Base-by-base conservation (phyloP, 2,888 invertebrate species). In the Erebia ligea region DNA sequence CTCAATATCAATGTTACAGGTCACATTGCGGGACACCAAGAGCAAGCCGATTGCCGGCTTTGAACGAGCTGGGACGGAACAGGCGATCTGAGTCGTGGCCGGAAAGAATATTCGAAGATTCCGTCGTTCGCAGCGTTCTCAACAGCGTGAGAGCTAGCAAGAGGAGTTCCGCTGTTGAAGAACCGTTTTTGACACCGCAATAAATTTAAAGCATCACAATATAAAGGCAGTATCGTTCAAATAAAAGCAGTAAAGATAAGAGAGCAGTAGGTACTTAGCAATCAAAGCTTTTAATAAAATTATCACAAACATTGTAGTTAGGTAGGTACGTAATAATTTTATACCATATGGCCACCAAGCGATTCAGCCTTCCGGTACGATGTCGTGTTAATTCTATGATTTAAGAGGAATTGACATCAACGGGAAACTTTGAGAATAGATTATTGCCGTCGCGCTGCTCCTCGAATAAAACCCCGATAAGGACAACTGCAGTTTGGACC, bases 11-110 rank as follows among this genome's bases (percentile, higher is more conserved):
- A 17, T 42, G 4, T 17, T 15, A 1, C 64, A 78, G 84, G n/a
- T 92, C 92, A 0, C 88, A 88, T 58, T 80, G 85, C 48, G 86
- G 84, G 6, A 90, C 92, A 1, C 92, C 91, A 0, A 84, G 90
- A 68, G 76, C 84, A 3, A 92, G 92, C 69, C 81, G 84, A 50
- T 78, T 91, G 69, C 84, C 87, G 5, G 84, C 84, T 5, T 82
- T 86, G 45, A 78, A 83, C 8, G 86, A 86, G 58, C 73, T 81
- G 1, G 77, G 78, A 2, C 76, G 76, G 5, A 86, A 83, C 15
- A 82, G 85, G 72, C 81, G 85, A 5, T 84, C 91, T 0, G 90
- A 90, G 42, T 91, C 92, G 0, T 93, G 93, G 92, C 85, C 93
- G 0, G 93, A 94, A 59, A 87, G 81, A 75, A 87, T 93, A 56